phyloP scores from a whole-genome alignment of 2,888 invertebrate species.

The Eumacrocentrus americanus region DNA sequence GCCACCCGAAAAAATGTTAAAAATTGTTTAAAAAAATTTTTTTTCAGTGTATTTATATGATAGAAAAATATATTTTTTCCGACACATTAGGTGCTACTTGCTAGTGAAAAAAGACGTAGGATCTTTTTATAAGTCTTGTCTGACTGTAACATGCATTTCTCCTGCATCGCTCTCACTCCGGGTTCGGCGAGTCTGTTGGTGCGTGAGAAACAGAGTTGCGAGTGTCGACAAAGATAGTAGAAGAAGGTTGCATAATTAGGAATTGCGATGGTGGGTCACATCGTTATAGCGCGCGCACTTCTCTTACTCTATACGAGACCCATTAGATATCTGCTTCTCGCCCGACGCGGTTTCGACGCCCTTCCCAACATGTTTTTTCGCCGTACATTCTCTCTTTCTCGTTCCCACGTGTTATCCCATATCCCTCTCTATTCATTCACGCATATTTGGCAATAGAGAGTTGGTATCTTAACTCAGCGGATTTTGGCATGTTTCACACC shows the following conservation, averaged over 20 bases:
- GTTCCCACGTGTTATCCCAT: slow-evolving; percentile 17
- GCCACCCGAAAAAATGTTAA: background rate
- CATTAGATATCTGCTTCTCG: background rate
- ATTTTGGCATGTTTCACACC: background rate
- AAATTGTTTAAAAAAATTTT: background rate
- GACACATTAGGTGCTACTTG: too few relatives aligned
- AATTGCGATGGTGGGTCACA: slow-evolving; percentile 48
- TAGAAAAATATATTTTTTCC: too few relatives aligned
- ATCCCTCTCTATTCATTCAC: background rate
- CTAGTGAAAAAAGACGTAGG: too few relatives aligned
- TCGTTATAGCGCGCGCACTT: slow-evolving; percentile 31
- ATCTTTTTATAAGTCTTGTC: background rate
- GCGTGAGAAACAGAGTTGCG: slow-evolving; percentile 50
- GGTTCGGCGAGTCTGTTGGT: slow-evolving; percentile 32
- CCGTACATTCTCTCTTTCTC: slow-evolving; percentile 9
- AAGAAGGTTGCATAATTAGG: slow-evolving; percentile 54
- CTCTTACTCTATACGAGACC: too few relatives aligned
- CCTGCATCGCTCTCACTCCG: background rate
- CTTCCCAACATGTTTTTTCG: slow-evolving; percentile 26
- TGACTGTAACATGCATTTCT: too few relatives aligned
- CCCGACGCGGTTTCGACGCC: slow-evolving; percentile 25
- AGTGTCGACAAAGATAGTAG: slow-evolving; percentile 34
- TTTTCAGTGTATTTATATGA: background rate
- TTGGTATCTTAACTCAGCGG: background rate
- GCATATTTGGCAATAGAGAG: slow-evolving; percentile 31